These are phyloP conservation scores for Geotrypetes seraphini DNA, from an alignment of 2,797 vertebrate species.

Conservation along the genomic window DNA sequence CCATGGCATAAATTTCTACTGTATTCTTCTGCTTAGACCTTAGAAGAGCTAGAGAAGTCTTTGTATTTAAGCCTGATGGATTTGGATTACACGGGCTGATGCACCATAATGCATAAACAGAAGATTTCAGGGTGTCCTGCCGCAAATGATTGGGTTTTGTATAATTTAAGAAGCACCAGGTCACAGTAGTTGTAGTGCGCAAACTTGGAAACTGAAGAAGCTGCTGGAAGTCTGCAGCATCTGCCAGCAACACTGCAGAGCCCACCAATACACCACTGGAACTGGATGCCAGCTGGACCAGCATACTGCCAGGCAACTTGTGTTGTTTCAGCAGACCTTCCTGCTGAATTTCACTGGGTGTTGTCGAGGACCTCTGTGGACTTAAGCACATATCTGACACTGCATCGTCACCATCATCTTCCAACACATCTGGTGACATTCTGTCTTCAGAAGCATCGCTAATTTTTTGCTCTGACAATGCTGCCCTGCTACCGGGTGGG, in stretches of 20 bases:
- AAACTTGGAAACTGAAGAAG: slow-evolving; percentile 87
- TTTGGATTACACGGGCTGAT: slow-evolving; percentile 92
- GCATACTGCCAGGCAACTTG: slow-evolving; percentile 66
- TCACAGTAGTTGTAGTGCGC: slow-evolving; percentile 82
- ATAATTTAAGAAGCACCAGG: slow-evolving; percentile 97
- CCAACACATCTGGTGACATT: slow-evolving; percentile 81
- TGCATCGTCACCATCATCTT: slow-evolving; percentile 75
- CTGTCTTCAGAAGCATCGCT: slow-evolving; percentile 67
- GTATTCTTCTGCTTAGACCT: slow-evolving; percentile 82
- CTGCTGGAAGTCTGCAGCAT: slow-evolving; percentile 74
- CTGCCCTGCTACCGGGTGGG: slow-evolving; percentile 62
- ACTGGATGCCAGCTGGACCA: slow-evolving; percentile 66
- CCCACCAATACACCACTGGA: slow-evolving; percentile 51
- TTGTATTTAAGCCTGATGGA: slow-evolving; percentile 86
- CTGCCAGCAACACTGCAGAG: slow-evolving; percentile 67
- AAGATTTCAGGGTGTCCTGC: slow-evolving; percentile 65
- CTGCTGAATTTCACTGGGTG: slow-evolving; percentile 49
- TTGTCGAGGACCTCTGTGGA: slow-evolving; percentile 67
- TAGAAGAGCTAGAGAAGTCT: slow-evolving; percentile 82
- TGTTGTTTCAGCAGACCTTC: slow-evolving; percentile 43
- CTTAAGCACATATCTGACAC: slow-evolving; percentile 69
- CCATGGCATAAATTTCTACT: slow-evolving; percentile 72
- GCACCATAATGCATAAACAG: slow-evolving; percentile 90
- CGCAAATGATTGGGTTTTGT: slow-evolving; percentile 81
- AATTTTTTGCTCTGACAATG: slow-evolving; percentile 72